Evolutionary conservation across 1,140 invertebrate genomes (phyloP).

Genomic region (Cepaea nemoralis): DNA sequence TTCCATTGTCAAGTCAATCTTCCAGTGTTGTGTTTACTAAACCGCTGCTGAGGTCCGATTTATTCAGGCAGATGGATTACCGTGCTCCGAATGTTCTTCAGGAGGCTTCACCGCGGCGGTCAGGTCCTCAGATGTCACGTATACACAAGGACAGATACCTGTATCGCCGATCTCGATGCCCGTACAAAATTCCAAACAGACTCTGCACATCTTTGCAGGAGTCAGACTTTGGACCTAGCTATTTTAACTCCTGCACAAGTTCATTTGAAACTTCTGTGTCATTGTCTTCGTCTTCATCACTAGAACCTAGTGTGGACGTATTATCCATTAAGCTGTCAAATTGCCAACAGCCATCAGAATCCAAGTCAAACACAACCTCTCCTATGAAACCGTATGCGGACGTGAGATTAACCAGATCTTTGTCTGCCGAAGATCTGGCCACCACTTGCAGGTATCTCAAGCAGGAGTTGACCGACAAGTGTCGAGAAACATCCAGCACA

Average conservation of each 20-base stretch:
- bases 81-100: slow-evolving; percentile 5
- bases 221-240: slow-evolving; percentile 16
- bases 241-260: slow-evolving; percentile 1
- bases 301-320: neutral
- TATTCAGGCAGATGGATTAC: neutral
- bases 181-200: slow-evolving; percentile 35
- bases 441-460: neutral
- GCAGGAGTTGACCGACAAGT: neutral
- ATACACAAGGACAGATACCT: neutral
- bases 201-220: slow-evolving; percentile 26
- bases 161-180: slow-evolving; percentile 27
- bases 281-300: neutral
- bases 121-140: slow-evolving; percentile 19
- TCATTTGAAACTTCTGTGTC: neutral
- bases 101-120: neutral
- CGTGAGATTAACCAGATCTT: neutral
- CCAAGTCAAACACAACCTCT: slow-evolving; percentile 37
- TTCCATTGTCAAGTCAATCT: too few species aligned
- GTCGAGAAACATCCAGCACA: neutral
- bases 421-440: slow-evolving; percentile 26
- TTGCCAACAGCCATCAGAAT: neutral
- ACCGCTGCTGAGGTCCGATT: neutral
- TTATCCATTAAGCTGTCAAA: neutral
- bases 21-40: neutral
- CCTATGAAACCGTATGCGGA: slow-evolving; percentile 27